Evolutionary conservation across 2,888 invertebrate genomes (phyloP).

Genomic region (Diarsia brunnea): DNA sequence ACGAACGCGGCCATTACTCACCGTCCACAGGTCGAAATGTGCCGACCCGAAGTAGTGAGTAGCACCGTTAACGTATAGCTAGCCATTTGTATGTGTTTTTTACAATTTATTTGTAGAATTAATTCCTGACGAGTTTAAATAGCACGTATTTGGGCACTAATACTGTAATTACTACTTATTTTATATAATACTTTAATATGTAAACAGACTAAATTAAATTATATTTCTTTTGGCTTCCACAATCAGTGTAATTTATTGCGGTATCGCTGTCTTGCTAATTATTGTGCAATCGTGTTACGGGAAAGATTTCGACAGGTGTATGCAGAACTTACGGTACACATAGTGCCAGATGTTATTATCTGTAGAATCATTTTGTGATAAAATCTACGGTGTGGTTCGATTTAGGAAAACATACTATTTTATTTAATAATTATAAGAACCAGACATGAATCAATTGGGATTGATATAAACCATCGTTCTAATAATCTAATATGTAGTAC

Average conservation of each 20-base stretch:
- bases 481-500: no score
- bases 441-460: background rate
- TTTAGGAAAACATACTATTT: background rate
- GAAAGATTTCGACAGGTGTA: background rate
- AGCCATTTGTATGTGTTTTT: no score
- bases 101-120: no score
- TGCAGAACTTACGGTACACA: background rate
- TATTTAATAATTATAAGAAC: background rate
- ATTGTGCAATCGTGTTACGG: slow-evolving; percentile 12
- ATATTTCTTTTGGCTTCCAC: slow-evolving; percentile 3
- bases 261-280: slow-evolving; percentile 5
- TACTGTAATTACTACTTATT: no score
- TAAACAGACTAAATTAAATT: slow-evolving; percentile 7
- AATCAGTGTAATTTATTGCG: slow-evolving; percentile 5
- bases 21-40: no score
- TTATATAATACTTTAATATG: slow-evolving; percentile 6
- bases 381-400: background rate
- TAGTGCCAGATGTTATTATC: no score
- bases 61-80: no score
- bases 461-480: background rate
- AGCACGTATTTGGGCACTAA: background rate
- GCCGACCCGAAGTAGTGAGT: no score
- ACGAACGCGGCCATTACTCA: no score
- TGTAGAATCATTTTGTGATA: background rate
- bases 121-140: background rate